Percentiles rank a stretch among this genome's conserved stretches.
Evolutionary conservation across 2,113 vertebrate genomes (phyloP).

Genomic region (human (Homo sapiens)): DNA sequence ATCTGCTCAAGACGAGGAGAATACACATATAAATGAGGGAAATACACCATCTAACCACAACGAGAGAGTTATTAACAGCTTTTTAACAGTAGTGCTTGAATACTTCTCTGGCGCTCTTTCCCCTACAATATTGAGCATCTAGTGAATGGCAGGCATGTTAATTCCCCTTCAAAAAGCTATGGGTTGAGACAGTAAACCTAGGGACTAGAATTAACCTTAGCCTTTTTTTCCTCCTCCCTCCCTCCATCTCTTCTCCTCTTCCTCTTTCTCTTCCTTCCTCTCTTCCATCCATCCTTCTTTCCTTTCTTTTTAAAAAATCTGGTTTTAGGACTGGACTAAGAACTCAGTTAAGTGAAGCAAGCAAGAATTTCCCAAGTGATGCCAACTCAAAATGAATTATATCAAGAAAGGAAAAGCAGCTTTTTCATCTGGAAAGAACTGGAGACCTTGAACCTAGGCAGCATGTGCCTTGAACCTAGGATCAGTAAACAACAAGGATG

Average conservation of each 20-base stretch:
- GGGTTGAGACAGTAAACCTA: neutral
- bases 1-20: neutral
- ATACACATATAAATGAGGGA: neutral
- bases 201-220: conserved; percentile 1
- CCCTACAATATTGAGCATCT: neutral
- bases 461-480: neutral
- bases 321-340: neutral
- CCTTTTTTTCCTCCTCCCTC: neutral
- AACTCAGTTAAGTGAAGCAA: conserved; percentile 6
- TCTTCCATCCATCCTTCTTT: neutral
- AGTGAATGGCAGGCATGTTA: neutral
- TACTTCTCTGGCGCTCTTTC: neutral
- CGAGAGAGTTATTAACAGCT: neutral
- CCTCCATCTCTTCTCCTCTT: neutral
- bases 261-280: neutral
- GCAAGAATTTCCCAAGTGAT: conserved; percentile 2
- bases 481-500: neutral
- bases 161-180: neutral
- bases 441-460: neutral
- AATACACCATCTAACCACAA: neutral
- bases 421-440: neutral
- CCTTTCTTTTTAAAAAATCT: neutral
- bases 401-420: neutral
- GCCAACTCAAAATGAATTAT: neutral
- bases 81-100: neutral